Evolutionary conservation across 2,797 vertebrate genomes (phyloP).

Genomic region (Dromococcyx pavoninus): DNA sequence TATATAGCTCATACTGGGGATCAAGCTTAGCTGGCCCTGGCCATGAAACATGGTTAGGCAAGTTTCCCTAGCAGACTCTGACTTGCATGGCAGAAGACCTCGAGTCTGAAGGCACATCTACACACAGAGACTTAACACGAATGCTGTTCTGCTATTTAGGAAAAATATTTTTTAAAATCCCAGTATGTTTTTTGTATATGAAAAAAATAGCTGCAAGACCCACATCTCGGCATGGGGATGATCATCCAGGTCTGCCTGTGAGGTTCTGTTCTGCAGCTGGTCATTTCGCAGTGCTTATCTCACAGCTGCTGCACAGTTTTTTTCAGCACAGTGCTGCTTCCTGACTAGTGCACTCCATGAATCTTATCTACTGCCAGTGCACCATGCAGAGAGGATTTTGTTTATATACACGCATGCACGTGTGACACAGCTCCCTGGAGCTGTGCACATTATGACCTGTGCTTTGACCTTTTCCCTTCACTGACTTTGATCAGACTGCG

Average conservation of each 20-base stretch:
- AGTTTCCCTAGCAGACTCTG: background rate
- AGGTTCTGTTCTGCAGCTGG: conserved; percentile 6
- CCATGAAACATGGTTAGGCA: rapidly evolving
- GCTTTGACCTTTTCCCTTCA: background rate
- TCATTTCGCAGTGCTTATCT: background rate
- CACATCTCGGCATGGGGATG: background rate
- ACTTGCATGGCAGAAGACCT: background rate
- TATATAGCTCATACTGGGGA: background rate
- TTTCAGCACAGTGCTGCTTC: conserved; percentile 4
- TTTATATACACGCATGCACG: background rate
- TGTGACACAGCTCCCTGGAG: background rate
- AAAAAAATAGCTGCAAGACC: background rate
- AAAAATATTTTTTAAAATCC: background rate
- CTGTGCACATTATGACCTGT: background rate
- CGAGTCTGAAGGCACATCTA: background rate
- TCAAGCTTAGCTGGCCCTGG: background rate
- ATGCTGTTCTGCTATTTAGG: background rate
- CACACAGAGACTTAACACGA: background rate
- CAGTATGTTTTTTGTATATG: background rate
- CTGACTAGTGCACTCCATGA: background rate
- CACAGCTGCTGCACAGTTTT: background rate
- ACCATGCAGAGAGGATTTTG: background rate
- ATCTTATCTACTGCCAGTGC: background rate
- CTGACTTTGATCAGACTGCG: background rate
- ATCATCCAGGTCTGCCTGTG: background rate